Conservation (phyloP, 2,113 vertebrate species). For the Centropristis striata region DNA sequence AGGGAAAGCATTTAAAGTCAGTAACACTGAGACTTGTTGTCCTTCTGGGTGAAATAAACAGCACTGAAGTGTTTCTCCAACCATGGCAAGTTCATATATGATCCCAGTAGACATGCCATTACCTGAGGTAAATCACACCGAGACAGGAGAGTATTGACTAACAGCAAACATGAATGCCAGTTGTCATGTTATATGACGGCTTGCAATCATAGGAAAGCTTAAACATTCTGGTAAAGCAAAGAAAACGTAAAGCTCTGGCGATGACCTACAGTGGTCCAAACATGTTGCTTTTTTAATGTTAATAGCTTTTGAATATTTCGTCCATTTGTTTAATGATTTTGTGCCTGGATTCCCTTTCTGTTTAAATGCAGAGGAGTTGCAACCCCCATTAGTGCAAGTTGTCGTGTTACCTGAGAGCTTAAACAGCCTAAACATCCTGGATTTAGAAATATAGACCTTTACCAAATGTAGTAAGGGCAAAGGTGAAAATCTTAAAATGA, state of each 20-base stretch:
- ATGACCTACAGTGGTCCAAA: too few species aligned
- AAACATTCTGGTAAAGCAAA: background rate
- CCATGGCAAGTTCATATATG: background rate
- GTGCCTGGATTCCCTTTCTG: too few species aligned
- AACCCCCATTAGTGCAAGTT: too few species aligned
- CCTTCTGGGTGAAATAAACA: background rate
- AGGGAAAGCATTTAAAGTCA: background rate
- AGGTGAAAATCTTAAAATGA: slow-evolving; percentile 18
- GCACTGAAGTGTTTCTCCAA: background rate
- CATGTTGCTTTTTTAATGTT: too few species aligned
- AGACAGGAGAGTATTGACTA: background rate
- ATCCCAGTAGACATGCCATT: background rate
- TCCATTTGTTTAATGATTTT: too few species aligned
- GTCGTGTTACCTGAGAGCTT: too few species aligned
- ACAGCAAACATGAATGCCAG: background rate
- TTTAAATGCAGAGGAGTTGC: too few species aligned
- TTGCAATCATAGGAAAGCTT: background rate
- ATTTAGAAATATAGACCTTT: too few species aligned
- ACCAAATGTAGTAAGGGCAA: background rate
- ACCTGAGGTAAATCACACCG: background rate
- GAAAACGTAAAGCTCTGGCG: background rate
- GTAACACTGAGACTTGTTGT: background rate
- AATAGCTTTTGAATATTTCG: too few species aligned
- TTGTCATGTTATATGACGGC: background rate
- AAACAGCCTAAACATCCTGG: too few species aligned